Evolutionary conservation across 2,888 invertebrate species (phyloP), one percentile per base, ranked within the genome.

Genomic region (Eupithecia subumbrata): DNA sequence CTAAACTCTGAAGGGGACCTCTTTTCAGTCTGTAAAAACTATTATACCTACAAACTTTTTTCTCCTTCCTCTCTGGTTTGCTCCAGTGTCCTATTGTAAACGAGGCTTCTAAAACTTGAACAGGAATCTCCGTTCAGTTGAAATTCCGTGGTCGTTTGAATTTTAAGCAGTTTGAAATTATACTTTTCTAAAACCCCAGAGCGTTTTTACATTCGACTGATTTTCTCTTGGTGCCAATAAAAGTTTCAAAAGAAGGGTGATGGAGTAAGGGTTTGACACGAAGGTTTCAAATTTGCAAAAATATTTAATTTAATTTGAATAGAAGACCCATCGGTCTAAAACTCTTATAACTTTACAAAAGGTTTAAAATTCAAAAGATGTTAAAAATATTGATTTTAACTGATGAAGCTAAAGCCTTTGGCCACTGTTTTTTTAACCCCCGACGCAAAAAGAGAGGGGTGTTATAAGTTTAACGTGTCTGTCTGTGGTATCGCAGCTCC

Each of bases 111-210:
- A 72, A 69, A 70, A 69, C 34, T 74, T 45, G 66, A 69, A 63
- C 22, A 56, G 60, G 69, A 72, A 72, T 74, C 67, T 74, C 60
- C 72, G 67, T 48, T 73, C 60, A 69, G 69, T 74, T 73, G 68
- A 67, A 72, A 72, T 74, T 72, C 60, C 70, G 52, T 30, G 72
- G 72, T 77, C 74, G 74, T 72, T 77, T 56, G 74, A 74, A 70
- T 77, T 70, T 69, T 56, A 72, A 72, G 60, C 76, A 67, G 74
- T 76, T 72, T 69, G 63, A 45, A 72, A 72, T 77, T 70, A 69
- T 74, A 76, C 74, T 76, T 76, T 76, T 45, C 60, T 48, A 48
- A 74, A 74, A 67, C 73, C 73, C 48, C 72, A 69, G 40, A 69
- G 66, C 25, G 66, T 68, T 69, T 69, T 69, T 69, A 30, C 69